Base-by-base conservation (phyloP, 2,888 invertebrate genomes). In the Podabrus alpinus region DNA sequence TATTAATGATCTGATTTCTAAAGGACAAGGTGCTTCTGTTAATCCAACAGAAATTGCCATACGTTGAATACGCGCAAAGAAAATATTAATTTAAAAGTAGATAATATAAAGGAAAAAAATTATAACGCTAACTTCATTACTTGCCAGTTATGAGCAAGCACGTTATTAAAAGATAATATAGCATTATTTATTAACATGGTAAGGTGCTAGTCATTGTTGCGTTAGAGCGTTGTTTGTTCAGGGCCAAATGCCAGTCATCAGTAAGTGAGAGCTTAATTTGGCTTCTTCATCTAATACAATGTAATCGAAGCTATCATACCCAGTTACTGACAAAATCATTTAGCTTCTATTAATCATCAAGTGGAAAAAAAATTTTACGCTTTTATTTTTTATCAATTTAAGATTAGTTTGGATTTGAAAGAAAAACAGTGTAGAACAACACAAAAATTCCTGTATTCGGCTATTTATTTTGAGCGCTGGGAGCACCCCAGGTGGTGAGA, bases 181-280 rank as follows among this genome's bases (percentile, higher is more conserved):
- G 72, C 59, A 74, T 70, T 69, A 74, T 71, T 74, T 74, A 75
- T 75, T 71, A 75, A 75, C 75, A 77, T 75, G 72, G 71, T 73
- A 76, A 74, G 66, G 69, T 75, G 77, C 74, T 75, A 83, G 83
- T 83, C 83, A 84, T 81, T 81, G 81, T 81, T 81, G 80, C 80
- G 79, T 79, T 81, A 79, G 81, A 79, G 80, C 78, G 81, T 82
- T 84, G 83, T 85, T 84, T 84, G 81, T 84, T 84, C 83, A 83
- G 81, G 83, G 82, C 82, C 82, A 83, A 84, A 83, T 84, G 83
- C 83, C 82, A 84, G 83, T 84, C 85, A 84, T 83, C 80, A 80
- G 84, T 83, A 83, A 84, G 82, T 82, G 84, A 85, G 84, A 85
- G 83, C 85, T 85, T 85, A 85, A 85, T 85, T 85, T 84, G 79